phyloP scores from a whole-genome alignment of 2,888 invertebrate species.

The Neocrepidodera transversa region DNA sequence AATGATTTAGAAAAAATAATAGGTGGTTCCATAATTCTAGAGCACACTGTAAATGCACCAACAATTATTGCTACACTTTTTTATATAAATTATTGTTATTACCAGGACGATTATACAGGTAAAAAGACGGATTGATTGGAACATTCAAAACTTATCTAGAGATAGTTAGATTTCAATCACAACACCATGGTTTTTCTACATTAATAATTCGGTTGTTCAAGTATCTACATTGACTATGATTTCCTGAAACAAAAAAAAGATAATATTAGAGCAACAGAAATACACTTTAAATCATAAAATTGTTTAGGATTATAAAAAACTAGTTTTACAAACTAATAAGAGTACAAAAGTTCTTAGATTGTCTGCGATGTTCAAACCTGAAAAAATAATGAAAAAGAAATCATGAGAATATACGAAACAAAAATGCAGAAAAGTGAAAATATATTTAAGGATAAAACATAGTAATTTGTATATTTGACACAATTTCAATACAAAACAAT shows the following conservation, averaged over 20 bases:
- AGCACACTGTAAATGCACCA: slow-evolving; percentile 7
- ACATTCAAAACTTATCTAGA: slow-evolving; percentile 41
- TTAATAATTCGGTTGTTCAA: slow-evolving; percentile 45
- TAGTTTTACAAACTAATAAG: too few species aligned
- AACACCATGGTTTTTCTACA: slow-evolving; percentile 39
- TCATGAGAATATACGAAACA: too few species aligned
- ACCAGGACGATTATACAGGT: slow-evolving; percentile 46
- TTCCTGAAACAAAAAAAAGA: slow-evolving; percentile 46
- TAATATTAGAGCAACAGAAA: not conserved
- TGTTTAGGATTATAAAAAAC: too few species aligned
- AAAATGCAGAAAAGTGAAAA: too few species aligned
- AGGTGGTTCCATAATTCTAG: slow-evolving; percentile 1
- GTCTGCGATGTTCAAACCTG: too few species aligned
- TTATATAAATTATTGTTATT: slow-evolving; percentile 43
- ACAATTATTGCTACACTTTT: slow-evolving; percentile 26
- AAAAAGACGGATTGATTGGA: slow-evolving; percentile 47
- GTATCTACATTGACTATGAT: slow-evolving; percentile 39
- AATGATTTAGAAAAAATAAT: too few species aligned
- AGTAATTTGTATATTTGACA: too few species aligned
- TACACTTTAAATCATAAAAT: too few species aligned
- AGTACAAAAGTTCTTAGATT: too few species aligned
- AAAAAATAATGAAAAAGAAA: too few species aligned
- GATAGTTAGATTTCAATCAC: slow-evolving; percentile 37
- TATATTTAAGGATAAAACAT: too few species aligned
- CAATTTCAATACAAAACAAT: too few species aligned